phyloP scores from a whole-genome alignment of 2,113 vertebrate species.

The Alouatta palliata region DNA sequence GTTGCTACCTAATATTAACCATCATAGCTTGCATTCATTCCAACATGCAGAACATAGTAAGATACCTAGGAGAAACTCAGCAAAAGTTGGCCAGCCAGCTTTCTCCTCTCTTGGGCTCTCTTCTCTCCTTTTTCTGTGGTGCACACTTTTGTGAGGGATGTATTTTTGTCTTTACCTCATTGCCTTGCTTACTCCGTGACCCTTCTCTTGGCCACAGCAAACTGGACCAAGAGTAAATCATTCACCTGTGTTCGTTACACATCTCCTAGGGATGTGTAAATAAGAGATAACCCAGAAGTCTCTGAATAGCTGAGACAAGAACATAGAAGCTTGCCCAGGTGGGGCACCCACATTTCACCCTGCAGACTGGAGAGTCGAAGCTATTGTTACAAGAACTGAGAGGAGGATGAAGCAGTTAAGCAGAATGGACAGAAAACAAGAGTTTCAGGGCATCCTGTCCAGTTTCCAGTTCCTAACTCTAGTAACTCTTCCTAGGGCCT shows the following conservation, averaged over 20 bases:
- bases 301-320: neutral
- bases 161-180: neutral
- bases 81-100: neutral
- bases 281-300: neutral
- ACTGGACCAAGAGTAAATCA: neutral
- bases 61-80: neutral
- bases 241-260: neutral
- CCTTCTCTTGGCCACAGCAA: neutral
- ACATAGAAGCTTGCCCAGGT: neutral
- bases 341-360: neutral
- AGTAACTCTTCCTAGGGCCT: neutral
- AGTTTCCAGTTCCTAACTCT: neutral
- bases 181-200: neutral
- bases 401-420: neutral
- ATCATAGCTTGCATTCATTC: neutral
- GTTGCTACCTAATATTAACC: too few relatives aligned
- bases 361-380: neutral
- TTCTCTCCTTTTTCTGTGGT: neutral
- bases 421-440: neutral
- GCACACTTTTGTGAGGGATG: fast-evolving
- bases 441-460: neutral
- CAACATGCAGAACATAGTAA: neutral
- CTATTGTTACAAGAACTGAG: neutral
- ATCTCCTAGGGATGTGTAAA: neutral
- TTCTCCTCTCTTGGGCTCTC: neutral